Evolutionary conservation across 2,113 vertebrate species (phyloP), one percentile per base, ranked within the genome.

Genomic region (Engystomops pustulosus): DNA sequence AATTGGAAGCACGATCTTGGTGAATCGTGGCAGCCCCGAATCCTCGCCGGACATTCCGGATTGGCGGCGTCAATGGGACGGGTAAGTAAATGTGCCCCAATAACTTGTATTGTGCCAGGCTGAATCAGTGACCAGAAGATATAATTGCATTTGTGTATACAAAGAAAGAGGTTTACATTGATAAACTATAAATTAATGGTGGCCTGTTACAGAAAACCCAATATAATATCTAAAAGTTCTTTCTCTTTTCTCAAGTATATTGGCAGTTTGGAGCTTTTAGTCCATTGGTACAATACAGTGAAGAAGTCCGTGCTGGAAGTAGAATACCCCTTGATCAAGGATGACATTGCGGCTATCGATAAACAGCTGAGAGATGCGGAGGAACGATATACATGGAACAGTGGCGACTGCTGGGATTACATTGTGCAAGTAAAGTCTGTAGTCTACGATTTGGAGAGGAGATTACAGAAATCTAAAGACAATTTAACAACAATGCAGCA

Each of bases 211-310:
- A n/a, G n/a, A n/a, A n/a, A n/a, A n/a, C n/a, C n/a, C n/a, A n/a
- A n/a, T n/a, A n/a, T n/a, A n/a, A n/a, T n/a, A n/a, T n/a, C 27
- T 25, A 27, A 72, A 15, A 47, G 25, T 47, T 27, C 1, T 27
- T 3, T 72, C 7, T 0, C 6, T 84, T 4, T 1, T 10, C 45
- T 74, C 41, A 58, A 96, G 94, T 92, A 92, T 85, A 38, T 94
- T 0, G 87, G 90, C 84, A 93, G 87, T 82, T 90, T 97, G 86
- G 91, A 96, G 67, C 89, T 95, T 0, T 20, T 95, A 0, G 91
- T 90, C 30, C 91, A 92, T 53, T 92, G 91, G 72, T 95, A 95
- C 88, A 96, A 94, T 86, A 91, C 89, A 44, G 77, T 96, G 38
- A 95, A 92, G 58, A 90, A 91, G 86, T 93, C 91, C 0, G 86